phyloP scores from a whole-genome alignment of 2,113 vertebrate genomes.

The Dolichallabes microphthalmus region DNA sequence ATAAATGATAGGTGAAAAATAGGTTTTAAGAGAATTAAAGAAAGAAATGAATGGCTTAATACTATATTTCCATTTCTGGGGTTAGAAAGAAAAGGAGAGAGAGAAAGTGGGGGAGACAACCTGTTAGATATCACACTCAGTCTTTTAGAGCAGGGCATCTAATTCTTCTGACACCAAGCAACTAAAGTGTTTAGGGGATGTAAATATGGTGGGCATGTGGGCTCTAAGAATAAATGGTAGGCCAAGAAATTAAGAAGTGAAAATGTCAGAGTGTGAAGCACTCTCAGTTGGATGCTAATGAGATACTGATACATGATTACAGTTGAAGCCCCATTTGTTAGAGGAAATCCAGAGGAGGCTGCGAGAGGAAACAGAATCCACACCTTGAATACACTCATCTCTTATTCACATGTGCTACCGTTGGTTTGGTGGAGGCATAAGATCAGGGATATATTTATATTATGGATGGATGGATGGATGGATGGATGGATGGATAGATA shows the following conservation, averaged over 20 bases:
- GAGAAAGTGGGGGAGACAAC: neutral
- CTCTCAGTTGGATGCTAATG: constrained; percentile 58
- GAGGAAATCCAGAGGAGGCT: constrained; percentile 22
- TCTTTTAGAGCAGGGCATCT: constrained; percentile 1
- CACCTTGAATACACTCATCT: constrained; percentile 13
- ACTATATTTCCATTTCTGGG: neutral
- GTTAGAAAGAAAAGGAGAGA: neutral
- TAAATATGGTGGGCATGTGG: neutral
- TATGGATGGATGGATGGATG: too few relatives aligned
- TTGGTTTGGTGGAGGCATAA: constrained; percentile 2
- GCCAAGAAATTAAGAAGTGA: constrained; percentile 25
- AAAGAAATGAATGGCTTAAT: neutral
- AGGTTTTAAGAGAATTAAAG: neutral
- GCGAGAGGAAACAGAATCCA: constrained; percentile 12
- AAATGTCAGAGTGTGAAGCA: constrained; percentile 45
- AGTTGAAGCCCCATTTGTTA: constrained; percentile 27
- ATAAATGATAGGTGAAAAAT: neutral
- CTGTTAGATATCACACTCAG: constrained; percentile 24
- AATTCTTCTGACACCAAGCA: constrained; percentile 12
- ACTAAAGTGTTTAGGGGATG: constrained; percentile 2
- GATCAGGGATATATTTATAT: neutral
- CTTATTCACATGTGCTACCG: constrained; percentile 7
- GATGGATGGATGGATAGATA: too few relatives aligned
- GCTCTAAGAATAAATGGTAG: neutral
- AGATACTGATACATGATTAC: constrained; percentile 48